phyloP scores from a whole-genome alignment of 2,797 vertebrate genomes.

The Sebastes itinus region DNA sequence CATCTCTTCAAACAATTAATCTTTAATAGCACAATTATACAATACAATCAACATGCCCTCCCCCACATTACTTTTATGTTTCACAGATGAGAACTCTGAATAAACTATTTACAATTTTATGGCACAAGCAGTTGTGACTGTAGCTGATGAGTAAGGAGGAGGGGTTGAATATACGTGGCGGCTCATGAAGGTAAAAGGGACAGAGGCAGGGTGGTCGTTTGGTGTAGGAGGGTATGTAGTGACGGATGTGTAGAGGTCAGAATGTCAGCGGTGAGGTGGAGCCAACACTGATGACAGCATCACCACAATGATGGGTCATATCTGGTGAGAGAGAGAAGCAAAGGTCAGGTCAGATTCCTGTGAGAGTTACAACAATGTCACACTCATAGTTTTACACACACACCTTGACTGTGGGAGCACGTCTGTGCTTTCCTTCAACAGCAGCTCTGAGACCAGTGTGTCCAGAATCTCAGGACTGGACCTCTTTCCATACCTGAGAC shows the following conservation, averaged over 20 bases:
- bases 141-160: slow-evolving; percentile 37
- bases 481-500: slow-evolving; percentile 93
- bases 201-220: slow-evolving; percentile 22
- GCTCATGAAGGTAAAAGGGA: slow-evolving; percentile 20
- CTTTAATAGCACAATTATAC: slow-evolving; percentile 83
- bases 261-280: slow-evolving; percentile 60
- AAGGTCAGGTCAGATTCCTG: slow-evolving; percentile 13
- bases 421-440: slow-evolving; percentile 93
- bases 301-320: slow-evolving; percentile 95
- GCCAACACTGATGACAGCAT: slow-evolving; percentile 75
- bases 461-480: slow-evolving; percentile 93
- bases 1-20: slow-evolving; percentile 73
- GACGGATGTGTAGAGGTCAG: slow-evolving; percentile 41
- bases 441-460: slow-evolving; percentile 91
- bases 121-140: slow-evolving; percentile 78
- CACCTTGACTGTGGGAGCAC: slow-evolving; percentile 92
- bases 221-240: not conserved
- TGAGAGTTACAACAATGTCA: not conserved
- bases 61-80: slow-evolving; percentile 75
- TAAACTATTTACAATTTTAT: slow-evolving; percentile 83
- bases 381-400: not conserved
- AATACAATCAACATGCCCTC: slow-evolving; percentile 76
- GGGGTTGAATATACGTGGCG: slow-evolving; percentile 14
- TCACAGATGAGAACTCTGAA: slow-evolving; percentile 77
- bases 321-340: slow-evolving; percentile 77